phyloP scores from a whole-genome alignment of 1,140 invertebrate genomes.

The Psix sp. region DNA sequence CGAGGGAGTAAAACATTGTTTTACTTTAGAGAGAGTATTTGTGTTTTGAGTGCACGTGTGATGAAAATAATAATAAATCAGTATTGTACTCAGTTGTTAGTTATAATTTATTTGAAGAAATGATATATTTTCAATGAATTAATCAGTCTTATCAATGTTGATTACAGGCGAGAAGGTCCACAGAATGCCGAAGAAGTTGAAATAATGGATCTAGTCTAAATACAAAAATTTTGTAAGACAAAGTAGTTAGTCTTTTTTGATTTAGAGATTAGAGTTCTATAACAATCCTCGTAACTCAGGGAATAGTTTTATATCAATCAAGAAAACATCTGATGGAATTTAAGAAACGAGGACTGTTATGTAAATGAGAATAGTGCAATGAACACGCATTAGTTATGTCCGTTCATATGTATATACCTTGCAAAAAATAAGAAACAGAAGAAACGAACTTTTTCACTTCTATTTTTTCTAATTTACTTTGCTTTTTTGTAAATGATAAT shows the following conservation, averaged over 20 bases:
- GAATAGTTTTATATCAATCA: constrained; percentile 53
- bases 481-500: too few relatives aligned
- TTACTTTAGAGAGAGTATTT: too few relatives aligned
- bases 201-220: constrained; percentile 75
- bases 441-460: neutral
- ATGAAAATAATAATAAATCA: too few relatives aligned
- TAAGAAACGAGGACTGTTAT: constrained; percentile 22
- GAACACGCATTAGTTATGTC: constrained; percentile 36
- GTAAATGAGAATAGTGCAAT: constrained; percentile 34
- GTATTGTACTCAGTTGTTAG: too few relatives aligned
- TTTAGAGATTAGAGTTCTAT: constrained; percentile 22
- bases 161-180: constrained; percentile 65
- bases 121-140: too few relatives aligned
- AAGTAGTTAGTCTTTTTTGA: constrained; percentile 33
- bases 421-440: constrained; percentile 6
- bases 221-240: constrained; percentile 57
- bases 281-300: constrained; percentile 45
- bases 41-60: too few relatives aligned
- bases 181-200: constrained; percentile 72
- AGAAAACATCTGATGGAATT: constrained; percentile 24
- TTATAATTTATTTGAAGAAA: too few relatives aligned
- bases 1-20: too few relatives aligned
- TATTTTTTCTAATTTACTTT: too few relatives aligned
- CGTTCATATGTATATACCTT: constrained; percentile 25
- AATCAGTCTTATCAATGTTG: too few relatives aligned